These are phyloP conservation scores for Phocoena sinus DNA, from an alignment of 2,113 vertebrate genomes.

Conservation along the genomic window DNA sequence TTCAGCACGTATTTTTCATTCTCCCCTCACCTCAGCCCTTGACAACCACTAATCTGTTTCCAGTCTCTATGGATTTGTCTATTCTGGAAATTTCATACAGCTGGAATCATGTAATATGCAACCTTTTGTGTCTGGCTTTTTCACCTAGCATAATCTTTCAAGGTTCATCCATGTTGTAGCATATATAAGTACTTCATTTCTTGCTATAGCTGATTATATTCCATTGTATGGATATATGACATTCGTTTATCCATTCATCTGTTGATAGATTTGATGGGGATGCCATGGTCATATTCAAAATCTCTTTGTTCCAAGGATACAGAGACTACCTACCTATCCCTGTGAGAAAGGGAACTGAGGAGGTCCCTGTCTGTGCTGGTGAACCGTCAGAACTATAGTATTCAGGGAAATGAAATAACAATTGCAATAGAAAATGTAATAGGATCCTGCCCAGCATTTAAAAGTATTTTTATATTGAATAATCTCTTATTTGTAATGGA, in stretches of 20 bases:
- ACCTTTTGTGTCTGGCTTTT: neutral
- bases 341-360: neutral
- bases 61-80: neutral
- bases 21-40: no score
- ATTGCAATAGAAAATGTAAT: neutral
- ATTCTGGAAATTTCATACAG: neutral
- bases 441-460: neutral
- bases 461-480: neutral
- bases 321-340: neutral
- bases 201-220: neutral
- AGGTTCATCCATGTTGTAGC: neutral
- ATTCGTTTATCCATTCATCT: neutral
- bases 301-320: neutral
- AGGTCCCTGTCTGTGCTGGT: neutral
- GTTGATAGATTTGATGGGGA: neutral
- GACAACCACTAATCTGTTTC: neutral
- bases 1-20: neutral
- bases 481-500: neutral
- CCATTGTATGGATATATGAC: neutral
- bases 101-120: neutral
- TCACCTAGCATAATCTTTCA: neutral
- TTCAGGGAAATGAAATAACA: neutral
- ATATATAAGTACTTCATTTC: neutral
- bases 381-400: neutral
- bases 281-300: neutral